Base-by-base conservation (phyloP, 1,140 invertebrate species). In the Ceratoteleas bidentatus region DNA sequence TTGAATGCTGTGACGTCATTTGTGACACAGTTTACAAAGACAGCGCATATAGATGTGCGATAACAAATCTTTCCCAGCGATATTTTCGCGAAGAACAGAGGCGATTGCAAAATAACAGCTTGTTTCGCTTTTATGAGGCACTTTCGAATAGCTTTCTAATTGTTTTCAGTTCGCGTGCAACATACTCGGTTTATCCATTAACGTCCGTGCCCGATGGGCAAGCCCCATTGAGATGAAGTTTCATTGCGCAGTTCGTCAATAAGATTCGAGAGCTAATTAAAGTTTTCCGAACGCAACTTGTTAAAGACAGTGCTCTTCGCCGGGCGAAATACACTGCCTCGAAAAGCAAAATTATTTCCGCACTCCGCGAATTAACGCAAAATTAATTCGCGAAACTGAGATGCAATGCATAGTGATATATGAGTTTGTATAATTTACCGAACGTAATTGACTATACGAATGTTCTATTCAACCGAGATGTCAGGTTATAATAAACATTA, bases 201-300 rank as follows among this genome's bases (percentile, higher is more conserved):
- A 65, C 69, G 62, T 66, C 65, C 32, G 32, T 45, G 45, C 79
- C 43, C 61, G 49, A 24, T 40, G 49, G 54, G 47, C 70, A 54
- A 32, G 58, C 49, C 43, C 52, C 40, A 40, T 45, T 8, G 72
- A 43, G 16, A 57, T 68, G 52, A 86, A 88, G 70, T 87, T 87
- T 74, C 70, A 53, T 72, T 45, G n/a, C 58, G 78, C 54, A 72
- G 65, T 84, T 87, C 75, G 85, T 85, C 86, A 86, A 87, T 87
- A 85, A 85, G 65, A 84, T 85, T 80, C 57, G 65, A 74, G 56
- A 86, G 83, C 72, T 87, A 88, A 88, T 88, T 88, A 86, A 88
- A 88, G 83, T 88, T 88, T 87, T 82, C 81, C 43, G 68, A 85
- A 85, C 83, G 56, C 52, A 73, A 65, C 75, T 72, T 61, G 53